phyloP scores from a whole-genome alignment of 1,140 invertebrate species.

The Caerostris darwini region DNA sequence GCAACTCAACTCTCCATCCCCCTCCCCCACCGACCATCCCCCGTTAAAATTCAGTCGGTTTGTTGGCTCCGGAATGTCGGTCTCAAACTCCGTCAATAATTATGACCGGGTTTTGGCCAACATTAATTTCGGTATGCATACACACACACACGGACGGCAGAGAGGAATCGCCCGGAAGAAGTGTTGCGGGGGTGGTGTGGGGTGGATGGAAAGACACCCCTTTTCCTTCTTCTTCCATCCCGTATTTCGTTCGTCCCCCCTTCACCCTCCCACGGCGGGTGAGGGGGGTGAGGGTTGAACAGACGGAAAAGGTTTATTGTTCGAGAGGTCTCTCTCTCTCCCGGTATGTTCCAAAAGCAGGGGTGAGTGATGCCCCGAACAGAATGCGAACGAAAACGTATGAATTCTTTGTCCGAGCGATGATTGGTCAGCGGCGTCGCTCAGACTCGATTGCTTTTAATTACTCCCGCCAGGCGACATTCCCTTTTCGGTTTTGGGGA shows the following conservation, averaged over 20 bases:
- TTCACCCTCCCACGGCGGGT: not conserved
- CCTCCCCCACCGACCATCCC: not conserved
- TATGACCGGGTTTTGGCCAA: conserved; percentile 74
- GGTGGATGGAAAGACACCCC: not conserved
- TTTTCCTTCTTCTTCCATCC: not conserved
- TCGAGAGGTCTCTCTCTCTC: conserved; percentile 50
- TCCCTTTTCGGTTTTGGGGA: not conserved
- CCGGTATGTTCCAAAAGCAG: conserved; percentile 67
- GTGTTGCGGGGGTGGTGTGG: not conserved
- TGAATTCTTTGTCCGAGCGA: conserved; percentile 49
- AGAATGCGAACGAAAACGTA: conserved; percentile 56
- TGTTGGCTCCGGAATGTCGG: conserved; percentile 75
- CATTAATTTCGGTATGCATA: conserved; percentile 75
- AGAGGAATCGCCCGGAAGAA: conserved; percentile 53
- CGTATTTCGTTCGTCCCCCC: conserved; percentile 2
- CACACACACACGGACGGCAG: not conserved
- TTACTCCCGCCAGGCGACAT: conserved; percentile 15
- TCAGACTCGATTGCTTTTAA: conserved; percentile 58
- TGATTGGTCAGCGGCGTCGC: conserved; percentile 62
- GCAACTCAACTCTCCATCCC: not conserved
- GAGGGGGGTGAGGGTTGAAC: conserved; percentile 49
- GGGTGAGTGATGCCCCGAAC: conserved; percentile 51
- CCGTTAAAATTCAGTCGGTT: conserved; percentile 37
- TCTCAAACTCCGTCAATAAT: conserved; percentile 75
- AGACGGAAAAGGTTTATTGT: conserved; percentile 65